Conservation (phyloP, 1,140 invertebrate genomes). For the Dendrolimus punctatus region DNA sequence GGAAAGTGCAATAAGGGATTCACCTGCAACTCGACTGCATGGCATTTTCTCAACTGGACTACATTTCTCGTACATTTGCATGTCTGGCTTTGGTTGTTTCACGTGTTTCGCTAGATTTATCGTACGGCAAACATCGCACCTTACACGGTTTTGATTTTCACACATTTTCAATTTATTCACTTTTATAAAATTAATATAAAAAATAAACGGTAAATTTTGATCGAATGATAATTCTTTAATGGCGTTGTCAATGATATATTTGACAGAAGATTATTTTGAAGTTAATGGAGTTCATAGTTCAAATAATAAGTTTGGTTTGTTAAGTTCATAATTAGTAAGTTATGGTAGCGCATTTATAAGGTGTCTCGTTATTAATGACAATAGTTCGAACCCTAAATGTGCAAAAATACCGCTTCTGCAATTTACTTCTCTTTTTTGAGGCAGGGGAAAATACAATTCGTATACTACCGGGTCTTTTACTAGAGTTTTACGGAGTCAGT, state of each 20-base stretch:
- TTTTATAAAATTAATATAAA: constrained; percentile 4
- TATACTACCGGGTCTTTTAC: too few species aligned
- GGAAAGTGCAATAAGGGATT: constrained; percentile 4
- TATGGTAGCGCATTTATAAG: too few species aligned
- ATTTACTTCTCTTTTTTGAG: too few species aligned
- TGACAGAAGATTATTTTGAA: not conserved
- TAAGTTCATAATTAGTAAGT: too few species aligned
- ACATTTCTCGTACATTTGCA: constrained; percentile 60
- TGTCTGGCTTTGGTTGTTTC: constrained; percentile 43
- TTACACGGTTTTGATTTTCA: constrained; percentile 36
- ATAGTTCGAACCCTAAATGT: too few species aligned
- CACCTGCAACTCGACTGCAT: constrained; percentile 40
- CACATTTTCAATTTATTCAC: constrained; percentile 32
- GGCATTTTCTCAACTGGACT: constrained; percentile 28
- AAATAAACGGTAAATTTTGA: constrained; percentile 10
- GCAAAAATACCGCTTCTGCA: too few species aligned
- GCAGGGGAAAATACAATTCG: too few species aligned
- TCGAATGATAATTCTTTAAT: too few species aligned
- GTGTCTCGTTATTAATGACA: too few species aligned
- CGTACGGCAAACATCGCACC: constrained; percentile 51
- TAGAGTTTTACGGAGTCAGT: too few species aligned
- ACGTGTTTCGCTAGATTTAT: constrained; percentile 53
- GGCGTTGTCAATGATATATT: not conserved
- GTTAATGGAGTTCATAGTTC: too few species aligned
- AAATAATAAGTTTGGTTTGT: too few species aligned